These are phyloP conservation scores for Eurosta solidaginis DNA, from an alignment of 1,140 invertebrate genomes.

Conservation along the genomic window DNA sequence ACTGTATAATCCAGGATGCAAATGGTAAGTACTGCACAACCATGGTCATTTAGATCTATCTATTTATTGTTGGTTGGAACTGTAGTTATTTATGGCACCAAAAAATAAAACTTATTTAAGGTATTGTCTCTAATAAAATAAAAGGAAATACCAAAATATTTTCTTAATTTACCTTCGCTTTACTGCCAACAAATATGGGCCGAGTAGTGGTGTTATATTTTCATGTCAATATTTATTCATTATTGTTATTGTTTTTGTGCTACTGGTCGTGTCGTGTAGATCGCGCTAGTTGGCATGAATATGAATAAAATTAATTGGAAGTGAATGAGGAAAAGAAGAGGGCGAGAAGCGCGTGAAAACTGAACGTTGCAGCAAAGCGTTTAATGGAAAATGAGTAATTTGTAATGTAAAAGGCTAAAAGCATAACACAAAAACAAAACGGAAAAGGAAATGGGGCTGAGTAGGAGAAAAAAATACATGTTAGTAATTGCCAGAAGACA, in stretches of 20 bases:
- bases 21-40: constrained; percentile 59
- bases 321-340: neutral
- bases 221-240: neutral
- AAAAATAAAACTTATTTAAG: too few relatives aligned
- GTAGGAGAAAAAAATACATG: neutral
- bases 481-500: neutral
- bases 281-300: neutral
- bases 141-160: neutral
- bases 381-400: neutral
- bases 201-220: constrained; percentile 1
- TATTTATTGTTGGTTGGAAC: too few relatives aligned
- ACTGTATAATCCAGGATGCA: constrained; percentile 54
- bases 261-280: constrained; percentile 3
- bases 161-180: constrained; percentile 18
- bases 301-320: neutral
- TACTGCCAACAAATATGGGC: neutral
- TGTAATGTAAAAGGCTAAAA: neutral
- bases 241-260: neutral
- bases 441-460: constrained; percentile 16
- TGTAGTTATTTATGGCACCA: too few relatives aligned
- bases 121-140: too few relatives aligned
- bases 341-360: neutral
- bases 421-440: neutral
- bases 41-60: constrained; percentile 17
- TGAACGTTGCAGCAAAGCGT: neutral